These are phyloP conservation scores for Drosophila paranaensis DNA, from an alignment of 2,888 invertebrate genomes.

Conservation along the genomic window DNA sequence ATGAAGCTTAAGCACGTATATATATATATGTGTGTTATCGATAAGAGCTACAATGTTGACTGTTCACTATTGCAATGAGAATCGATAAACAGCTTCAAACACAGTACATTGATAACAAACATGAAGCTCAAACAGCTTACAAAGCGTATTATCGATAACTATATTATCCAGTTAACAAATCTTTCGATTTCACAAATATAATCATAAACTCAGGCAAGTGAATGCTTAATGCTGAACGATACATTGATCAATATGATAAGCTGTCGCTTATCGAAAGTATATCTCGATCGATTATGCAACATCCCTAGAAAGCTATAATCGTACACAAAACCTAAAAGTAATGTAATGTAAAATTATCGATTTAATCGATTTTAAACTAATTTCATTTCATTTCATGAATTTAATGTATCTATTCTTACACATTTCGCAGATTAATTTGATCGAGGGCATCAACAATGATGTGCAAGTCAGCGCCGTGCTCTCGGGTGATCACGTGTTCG, in stretches of 20 bases:
- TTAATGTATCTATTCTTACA: neutral
- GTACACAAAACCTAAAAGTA: neutral
- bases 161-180: neutral
- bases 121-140: neutral
- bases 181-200: neutral
- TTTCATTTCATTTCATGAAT: neutral
- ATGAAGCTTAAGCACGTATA: neutral
- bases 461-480: constrained; percentile 95
- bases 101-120: too few relatives aligned
- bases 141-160: neutral
- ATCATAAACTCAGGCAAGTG: neutral
- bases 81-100: too few relatives aligned
- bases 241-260: neutral
- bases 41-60: neutral
- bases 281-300: neutral
- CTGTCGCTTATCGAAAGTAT: neutral
- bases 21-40: neutral
- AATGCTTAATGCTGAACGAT: neutral
- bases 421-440: constrained; percentile 89
- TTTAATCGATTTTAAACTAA: neutral
- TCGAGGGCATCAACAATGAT: constrained; percentile 97
- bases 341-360: constrained; percentile 5
- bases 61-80: too few relatives aligned
- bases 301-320: neutral
- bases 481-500: constrained; percentile 94